Base-by-base conservation (phyloP, 2,888 invertebrate species). In the Tenthredo livida region DNA sequence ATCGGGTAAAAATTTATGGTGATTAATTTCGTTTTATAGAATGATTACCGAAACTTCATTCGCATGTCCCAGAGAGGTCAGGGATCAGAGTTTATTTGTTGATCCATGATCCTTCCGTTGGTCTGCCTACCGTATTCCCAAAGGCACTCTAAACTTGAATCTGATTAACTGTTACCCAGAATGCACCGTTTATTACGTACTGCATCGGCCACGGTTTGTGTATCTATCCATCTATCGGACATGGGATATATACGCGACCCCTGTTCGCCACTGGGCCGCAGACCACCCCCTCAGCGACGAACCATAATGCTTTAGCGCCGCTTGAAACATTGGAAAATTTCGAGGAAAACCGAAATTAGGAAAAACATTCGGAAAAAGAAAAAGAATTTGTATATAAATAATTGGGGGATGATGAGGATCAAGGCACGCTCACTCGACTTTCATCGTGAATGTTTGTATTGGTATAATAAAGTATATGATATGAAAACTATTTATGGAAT, bases 121-220 rank as follows among this genome's bases (percentile, higher is more conserved):
- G 40, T 37, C 61, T 40, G 15, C 80, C 61, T 40, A 40, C 40
- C 80, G 80, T 80, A 61, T 80, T 80, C 80, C 80, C 80, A 37
- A 21, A 61, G 80, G 80, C 61, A 61, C 80, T 61, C 80, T 80
- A 80, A 80, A 80, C 80, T 80, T 61, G 61, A 80, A 80, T 80
- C 80, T 80, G 80, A 80, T 80, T 80, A 80, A 80, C 80, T 29
- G 80, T 80, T 80, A 50, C 25, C 80, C 61, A 58, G 80, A 80
- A 80, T 80, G 80, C 80, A 80, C 80, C 58, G 80, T 80, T 80
- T 61, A 61, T 58, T 80, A 61, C 80, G 80, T 77, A 54, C 50
- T 77, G 77, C 50, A 77, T 77, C 77, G 54, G 54, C 17, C 40
- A 73, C 73, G 73, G 40, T 77, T 77, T 77, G 54, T 77, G 77